Evolutionary conservation across 2,888 invertebrate genomes (phyloP), one percentile per base, ranked within the genome.

Genomic region (Onchidella celtica): DNA sequence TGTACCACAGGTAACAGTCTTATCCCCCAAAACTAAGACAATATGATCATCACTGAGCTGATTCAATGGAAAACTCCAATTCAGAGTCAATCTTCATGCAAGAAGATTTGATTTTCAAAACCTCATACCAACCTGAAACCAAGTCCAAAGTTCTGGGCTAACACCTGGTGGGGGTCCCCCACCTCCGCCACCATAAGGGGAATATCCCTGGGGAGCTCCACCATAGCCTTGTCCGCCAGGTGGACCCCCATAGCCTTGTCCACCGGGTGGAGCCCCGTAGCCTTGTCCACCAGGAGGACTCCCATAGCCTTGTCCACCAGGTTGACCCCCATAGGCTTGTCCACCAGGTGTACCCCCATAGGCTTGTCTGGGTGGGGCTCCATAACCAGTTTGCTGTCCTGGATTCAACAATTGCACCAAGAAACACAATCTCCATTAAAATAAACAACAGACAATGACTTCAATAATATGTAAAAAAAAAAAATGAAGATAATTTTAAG

Each of bases 51-150:
- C n/a, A n/a, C n/a, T n/a, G n/a, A n/a, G n/a, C n/a, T n/a, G n/a
- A n/a, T n/a, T n/a, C n/a, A n/a, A n/a, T n/a, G n/a, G n/a, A n/a
- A n/a, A n/a, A n/a, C n/a, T n/a, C n/a, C n/a, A n/a, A n/a, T n/a
- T n/a, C n/a, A n/a, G n/a, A n/a, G n/a, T n/a, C n/a, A n/a, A n/a
- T n/a, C n/a, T n/a, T n/a, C 11, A 32, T 32, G 11, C 74, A n/a
- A 6, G 34, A 11, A 74, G 11, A 21, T 32, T 29, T 4, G n/a
- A n/a, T n/a, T n/a, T n/a, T n/a, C n/a, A n/a, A n/a, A n/a, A n/a
- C n/a, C n/a, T n/a, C n/a, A 11, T 4, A 72, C 77, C 80, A 81
- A 92, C 92, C 90, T 90, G 90, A 85, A 93, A 93, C 93, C 92
- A 92, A n/a, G 88, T 85, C 92, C 92, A 93, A 0, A 93, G 77